Evolutionary conservation across 2,888 invertebrate species (phyloP).

Genomic region (Polia nebulosa): DNA sequence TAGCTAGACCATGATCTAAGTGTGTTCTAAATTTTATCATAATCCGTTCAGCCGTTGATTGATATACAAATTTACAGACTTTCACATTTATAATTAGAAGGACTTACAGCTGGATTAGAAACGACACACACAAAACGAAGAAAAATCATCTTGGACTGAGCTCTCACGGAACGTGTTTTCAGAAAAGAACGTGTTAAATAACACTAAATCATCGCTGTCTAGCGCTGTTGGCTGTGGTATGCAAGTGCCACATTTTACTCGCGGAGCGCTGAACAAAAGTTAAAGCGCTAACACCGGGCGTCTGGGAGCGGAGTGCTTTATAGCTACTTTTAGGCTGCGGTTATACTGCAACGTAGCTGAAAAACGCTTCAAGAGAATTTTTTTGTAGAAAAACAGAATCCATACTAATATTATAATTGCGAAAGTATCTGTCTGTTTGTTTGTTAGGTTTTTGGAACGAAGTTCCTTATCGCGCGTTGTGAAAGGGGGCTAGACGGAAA

Average conservation of each 20-base stretch:
- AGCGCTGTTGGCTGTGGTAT: constrained; percentile 25
- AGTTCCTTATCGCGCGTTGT: no score
- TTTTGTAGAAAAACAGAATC: no score
- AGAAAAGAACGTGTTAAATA: constrained; percentile 15
- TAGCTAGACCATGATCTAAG: not conserved
- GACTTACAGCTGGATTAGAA: not conserved
- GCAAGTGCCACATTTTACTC: constrained; percentile 31
- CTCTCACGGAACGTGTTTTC: constrained; percentile 9
- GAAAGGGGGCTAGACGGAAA: no score
- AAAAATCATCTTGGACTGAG: not conserved
- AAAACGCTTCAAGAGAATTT: not conserved
- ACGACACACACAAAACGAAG: not conserved
- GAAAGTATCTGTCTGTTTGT: no score
- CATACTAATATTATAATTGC: no score
- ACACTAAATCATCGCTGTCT: constrained; percentile 43
- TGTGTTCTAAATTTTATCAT: not conserved
- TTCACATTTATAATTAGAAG: not conserved
- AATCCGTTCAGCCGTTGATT: not conserved
- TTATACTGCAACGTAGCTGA: not conserved
- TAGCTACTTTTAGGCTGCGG: constrained; percentile 16
- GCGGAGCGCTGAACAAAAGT: constrained; percentile 38
- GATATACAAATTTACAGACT: not conserved
- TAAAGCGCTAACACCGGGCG: constrained; percentile 21
- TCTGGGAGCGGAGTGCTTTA: constrained; percentile 31
- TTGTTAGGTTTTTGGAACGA: no score